A percentile compares a stretch with the other conserved stretches of the same genome.
Conservation (phyloP, 2,888 invertebrate genomes). For the Netelia melanura region DNA sequence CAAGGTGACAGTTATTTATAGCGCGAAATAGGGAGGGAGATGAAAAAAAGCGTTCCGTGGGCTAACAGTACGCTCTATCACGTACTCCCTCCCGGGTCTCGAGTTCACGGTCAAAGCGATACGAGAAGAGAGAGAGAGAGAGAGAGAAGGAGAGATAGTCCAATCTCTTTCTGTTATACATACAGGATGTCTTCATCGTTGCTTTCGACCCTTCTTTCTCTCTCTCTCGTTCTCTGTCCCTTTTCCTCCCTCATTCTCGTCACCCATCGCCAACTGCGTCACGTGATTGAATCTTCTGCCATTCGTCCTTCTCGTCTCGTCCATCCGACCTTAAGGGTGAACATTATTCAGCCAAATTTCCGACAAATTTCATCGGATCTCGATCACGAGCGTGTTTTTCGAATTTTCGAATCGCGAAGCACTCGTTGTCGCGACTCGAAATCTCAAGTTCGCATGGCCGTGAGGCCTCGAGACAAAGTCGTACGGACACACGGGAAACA, state of each 20-base stretch:
- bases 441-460: slow-evolving; percentile 3
- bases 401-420: too few relatives aligned
- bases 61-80: slow-evolving; percentile 57
- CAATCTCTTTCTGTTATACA: slow-evolving; percentile 39
- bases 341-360: too few relatives aligned
- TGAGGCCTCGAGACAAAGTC: slow-evolving; percentile 36
- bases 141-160: background rate
- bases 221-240: slow-evolving; percentile 15
- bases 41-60: slow-evolving; percentile 27
- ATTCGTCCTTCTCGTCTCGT: too few relatives aligned
- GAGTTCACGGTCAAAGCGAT: slow-evolving; percentile 67
- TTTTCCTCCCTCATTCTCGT: background rate
- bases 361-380: too few relatives aligned
- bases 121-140: slow-evolving; percentile 26
- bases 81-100: slow-evolving; percentile 52
- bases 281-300: background rate
- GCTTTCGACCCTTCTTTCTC: background rate
- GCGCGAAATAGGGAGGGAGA: slow-evolving; percentile 28
- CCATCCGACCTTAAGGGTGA: too few relatives aligned
- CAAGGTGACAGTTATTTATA: slow-evolving; percentile 53
- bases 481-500: background rate
- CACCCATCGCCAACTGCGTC: too few relatives aligned
- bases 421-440: too few relatives aligned
- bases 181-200: background rate
- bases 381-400: too few relatives aligned